Evolutionary conservation across 2,797 vertebrate species (phyloP).

Genomic region (Decapterus maruadsi): DNA sequence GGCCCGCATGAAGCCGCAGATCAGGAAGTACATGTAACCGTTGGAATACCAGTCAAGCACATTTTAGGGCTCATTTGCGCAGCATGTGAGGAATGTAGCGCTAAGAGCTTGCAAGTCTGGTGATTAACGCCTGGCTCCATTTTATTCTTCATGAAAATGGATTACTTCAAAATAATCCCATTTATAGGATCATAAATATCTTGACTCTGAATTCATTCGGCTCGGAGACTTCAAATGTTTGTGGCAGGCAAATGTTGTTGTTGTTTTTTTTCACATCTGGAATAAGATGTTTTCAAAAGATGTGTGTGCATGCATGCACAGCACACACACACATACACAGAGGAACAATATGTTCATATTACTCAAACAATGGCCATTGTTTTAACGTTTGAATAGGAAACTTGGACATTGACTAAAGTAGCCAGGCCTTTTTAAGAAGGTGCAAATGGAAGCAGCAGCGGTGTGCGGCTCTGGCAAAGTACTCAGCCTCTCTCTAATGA

Average conservation of each 20-base stretch:
- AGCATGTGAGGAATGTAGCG: slow-evolving; percentile 65
- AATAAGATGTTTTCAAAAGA: slow-evolving; percentile 30
- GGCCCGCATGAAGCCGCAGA: slow-evolving; percentile 67
- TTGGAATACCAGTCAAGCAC: slow-evolving; percentile 63
- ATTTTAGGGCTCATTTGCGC: slow-evolving; percentile 79
- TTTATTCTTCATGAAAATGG: slow-evolving; percentile 69
- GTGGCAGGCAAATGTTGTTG: slow-evolving; percentile 53
- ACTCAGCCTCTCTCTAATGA: slow-evolving; percentile 64
- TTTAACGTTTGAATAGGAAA: slow-evolving; percentile 46
- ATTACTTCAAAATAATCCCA: slow-evolving; percentile 79
- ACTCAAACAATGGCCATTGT: slow-evolving; percentile 62
- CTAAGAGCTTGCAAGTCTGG: slow-evolving; percentile 57
- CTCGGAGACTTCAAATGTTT: slow-evolving; percentile 40
- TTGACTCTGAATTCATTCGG: slow-evolving; percentile 56
- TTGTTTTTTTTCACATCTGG: slow-evolving; percentile 63
- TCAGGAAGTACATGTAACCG: slow-evolving; percentile 65
- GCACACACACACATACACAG: slow-evolving; percentile 2
- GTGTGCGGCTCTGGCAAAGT: slow-evolving; percentile 40
- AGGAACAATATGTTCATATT: slow-evolving; percentile 3
- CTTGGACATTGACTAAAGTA: slow-evolving; percentile 40
- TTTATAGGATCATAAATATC: slow-evolving; percentile 80
- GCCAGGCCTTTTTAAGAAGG: slow-evolving; percentile 43
- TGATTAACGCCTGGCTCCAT: slow-evolving; percentile 70
- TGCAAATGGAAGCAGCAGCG: slow-evolving; percentile 65
- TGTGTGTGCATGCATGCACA: slow-evolving; percentile 10